Percentiles rank a stretch among this genome's conserved stretches.
phyloP scores from a whole-genome alignment of 2,888 invertebrate genomes.

The Euplexia lucipara region DNA sequence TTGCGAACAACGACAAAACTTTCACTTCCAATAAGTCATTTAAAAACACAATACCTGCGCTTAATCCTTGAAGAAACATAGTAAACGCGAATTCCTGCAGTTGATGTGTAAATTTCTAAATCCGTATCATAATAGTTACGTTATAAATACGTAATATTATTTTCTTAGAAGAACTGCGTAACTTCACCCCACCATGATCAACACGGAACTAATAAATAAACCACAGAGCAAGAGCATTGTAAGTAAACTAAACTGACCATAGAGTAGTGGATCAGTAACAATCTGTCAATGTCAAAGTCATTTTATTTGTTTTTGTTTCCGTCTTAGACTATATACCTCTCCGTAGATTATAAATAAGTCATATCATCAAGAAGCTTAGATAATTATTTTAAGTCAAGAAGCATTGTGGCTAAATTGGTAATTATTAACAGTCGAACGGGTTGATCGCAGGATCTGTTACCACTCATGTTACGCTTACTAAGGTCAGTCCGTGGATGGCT shows the following conservation, averaged over 20 bases:
- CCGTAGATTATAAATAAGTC: too few relatives aligned
- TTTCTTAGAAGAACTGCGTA: constrained; percentile 69
- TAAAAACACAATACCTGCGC: constrained; percentile 75
- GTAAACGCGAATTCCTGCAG: constrained; percentile 75
- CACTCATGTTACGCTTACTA: too few relatives aligned
- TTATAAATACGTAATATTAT: constrained; percentile 72
- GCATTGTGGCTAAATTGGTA: too few relatives aligned
- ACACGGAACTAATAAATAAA: too few relatives aligned
- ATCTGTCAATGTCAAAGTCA: constrained; percentile 4
- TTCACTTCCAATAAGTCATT: constrained; percentile 76
- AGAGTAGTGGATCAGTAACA: constrained; percentile 15
- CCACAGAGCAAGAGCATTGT: too few relatives aligned
- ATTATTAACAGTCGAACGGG: too few relatives aligned
- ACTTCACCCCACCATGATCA: constrained; percentile 75
- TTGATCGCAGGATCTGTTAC: too few relatives aligned
- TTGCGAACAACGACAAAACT: constrained; percentile 67
- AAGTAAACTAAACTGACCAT: constrained; percentile 72
- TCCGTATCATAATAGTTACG: constrained; percentile 77
- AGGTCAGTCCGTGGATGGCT: too few relatives aligned
- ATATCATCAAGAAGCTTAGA: too few relatives aligned
- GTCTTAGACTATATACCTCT: too few relatives aligned
- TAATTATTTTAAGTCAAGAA: too few relatives aligned
- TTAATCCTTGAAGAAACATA: constrained; percentile 67
- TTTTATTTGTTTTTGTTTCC: too few relatives aligned
- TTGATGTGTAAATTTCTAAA: constrained; percentile 66